Conservation (phyloP, 2,888 invertebrate genomes). For the Caenorhabditis angaria region DNA sequence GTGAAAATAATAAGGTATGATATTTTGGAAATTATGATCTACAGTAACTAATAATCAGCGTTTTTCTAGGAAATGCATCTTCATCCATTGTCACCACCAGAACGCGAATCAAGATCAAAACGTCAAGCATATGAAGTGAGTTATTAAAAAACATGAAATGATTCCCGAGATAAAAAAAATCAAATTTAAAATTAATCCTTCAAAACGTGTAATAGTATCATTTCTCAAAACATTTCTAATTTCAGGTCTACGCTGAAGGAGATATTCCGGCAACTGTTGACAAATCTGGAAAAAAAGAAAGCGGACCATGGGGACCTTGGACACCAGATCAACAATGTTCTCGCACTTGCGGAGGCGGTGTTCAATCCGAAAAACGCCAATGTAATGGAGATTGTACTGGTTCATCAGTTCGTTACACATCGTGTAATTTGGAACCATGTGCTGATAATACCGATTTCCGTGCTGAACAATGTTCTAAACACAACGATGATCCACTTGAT, state of each 20-base stretch:
- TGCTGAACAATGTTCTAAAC: conserved; percentile 87
- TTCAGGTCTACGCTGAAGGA: conserved; percentile 63
- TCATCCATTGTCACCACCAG: conserved; percentile 63
- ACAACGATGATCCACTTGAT: conserved; percentile 84
- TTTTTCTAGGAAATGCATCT: conserved; percentile 24
- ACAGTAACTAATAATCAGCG: conserved; percentile 23
- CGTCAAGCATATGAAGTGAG: conserved; percentile 70
- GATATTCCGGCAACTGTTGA: conserved; percentile 69
- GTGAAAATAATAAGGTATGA: conserved; percentile 11
- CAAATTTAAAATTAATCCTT: too few relatives aligned
- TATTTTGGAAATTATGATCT: not conserved
- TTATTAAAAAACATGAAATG: not conserved
- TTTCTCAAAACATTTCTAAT: not conserved
- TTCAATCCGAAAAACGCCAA: conserved; percentile 82
- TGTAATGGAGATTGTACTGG: conserved; percentile 79
- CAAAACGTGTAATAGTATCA: not conserved
- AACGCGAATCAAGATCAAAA: conserved; percentile 64
- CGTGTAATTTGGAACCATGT: conserved; percentile 85
- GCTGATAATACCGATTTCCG: conserved; percentile 80
- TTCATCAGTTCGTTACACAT: conserved; percentile 84
- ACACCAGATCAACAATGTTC: conserved; percentile 86
- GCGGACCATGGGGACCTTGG: conserved; percentile 79
- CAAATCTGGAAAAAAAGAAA: conserved; percentile 65
- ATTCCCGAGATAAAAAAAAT: too few relatives aligned
- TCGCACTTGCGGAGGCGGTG: conserved; percentile 90